Evolutionary conservation across 2,113 vertebrate genomes (phyloP), one percentile per base, ranked within the genome.

Genomic region (Heterotilapia buettikoferi): DNA sequence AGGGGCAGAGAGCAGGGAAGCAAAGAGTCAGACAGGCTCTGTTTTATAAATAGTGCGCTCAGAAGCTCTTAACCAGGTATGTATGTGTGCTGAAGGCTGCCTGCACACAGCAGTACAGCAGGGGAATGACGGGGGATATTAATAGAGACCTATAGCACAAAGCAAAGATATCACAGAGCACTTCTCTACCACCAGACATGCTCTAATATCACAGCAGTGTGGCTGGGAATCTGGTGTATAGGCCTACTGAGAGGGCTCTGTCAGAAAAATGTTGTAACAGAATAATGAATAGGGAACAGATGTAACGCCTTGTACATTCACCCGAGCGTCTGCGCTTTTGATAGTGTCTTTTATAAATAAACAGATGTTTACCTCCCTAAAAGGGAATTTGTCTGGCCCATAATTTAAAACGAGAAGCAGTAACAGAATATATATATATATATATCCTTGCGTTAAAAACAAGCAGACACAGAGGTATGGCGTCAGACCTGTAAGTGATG

Each of bases 1-100:
- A 88, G 88, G 90, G 93, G 85, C 87, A 95, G 90, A 87, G 93
- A 91, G 93, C 90, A 94, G 84, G 92, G 54, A 93, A 92, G 89
- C 45, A 87, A 71, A 82, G 83, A 90, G 53, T 73, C 92, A 93
- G 93, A 92, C 90, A 90, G 92, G 79, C 93, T 92, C 50, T 86
- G 83, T 86, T 93, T 93, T 96, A 96, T 96, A 96, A 96, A 96
- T 95, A 96, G 95, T 92, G 76, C 80, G 80, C 90, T 88, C 92
- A 92, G 92, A 94, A 92, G 92, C 92, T 94, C 90, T 95, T 95
- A 94, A 94, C 93, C 92, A 94, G 92, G 90, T 93, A 95, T 94
- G 94, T 93, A 94, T 96, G 94, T 95, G 90, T 94, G 94, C 84
- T 91, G 81, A 92, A 93, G 91, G 45, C 90, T 90, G 88, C 90